Base-by-base conservation (phyloP, 2,797 vertebrate species). In the Acestrorhynchus altus region DNA sequence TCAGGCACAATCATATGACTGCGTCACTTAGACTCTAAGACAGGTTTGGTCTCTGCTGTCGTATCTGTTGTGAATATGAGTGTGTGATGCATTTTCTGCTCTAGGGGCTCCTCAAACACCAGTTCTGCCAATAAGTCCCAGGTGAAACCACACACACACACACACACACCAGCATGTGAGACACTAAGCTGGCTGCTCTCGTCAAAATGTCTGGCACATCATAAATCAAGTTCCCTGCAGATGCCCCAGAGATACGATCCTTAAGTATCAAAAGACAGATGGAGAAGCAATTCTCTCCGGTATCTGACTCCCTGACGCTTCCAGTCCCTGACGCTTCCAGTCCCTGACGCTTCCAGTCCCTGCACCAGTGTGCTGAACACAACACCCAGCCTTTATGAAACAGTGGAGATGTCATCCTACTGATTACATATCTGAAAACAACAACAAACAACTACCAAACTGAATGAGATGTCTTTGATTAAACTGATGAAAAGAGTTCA, bases 201-300 rank as follows among this genome's bases (percentile, higher is more conserved):
- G 13, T 71, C 72, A 71, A 61, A 46, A 65, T 46, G 59, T 72
- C 56, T 66, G 79, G 70, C 67, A 80, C 52, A 76, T 66, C 65
- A 81, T 76, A 81, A 81, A 72, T 81, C 74, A 76, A 66, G n/a
- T 60, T 46, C 72, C 52, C 15, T 2, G 4, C 24, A 76, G 74
- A 51, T 76, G 44, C 79, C 61, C 67, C 46, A 67, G 68, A 72
- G 74, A 81, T 76, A 35, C 67, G 65, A 24, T 76, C 51, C 42
- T 80, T 71, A 71, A 71, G 64, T 80, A 72, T 72, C 60, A 76
- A 51, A 76, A 80, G 13, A 80, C 67, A 80, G 60, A 76, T 76
- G 59, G 60, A 75, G 68, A 26, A 44, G 46, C 56, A 12, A 22
- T 12, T 47, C 61, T 68, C 61, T 70, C n/a, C n/a, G 51, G 73